phyloP scores from a whole-genome alignment of 23 tunicate species.

The Trididemnum miniatum region DNA sequence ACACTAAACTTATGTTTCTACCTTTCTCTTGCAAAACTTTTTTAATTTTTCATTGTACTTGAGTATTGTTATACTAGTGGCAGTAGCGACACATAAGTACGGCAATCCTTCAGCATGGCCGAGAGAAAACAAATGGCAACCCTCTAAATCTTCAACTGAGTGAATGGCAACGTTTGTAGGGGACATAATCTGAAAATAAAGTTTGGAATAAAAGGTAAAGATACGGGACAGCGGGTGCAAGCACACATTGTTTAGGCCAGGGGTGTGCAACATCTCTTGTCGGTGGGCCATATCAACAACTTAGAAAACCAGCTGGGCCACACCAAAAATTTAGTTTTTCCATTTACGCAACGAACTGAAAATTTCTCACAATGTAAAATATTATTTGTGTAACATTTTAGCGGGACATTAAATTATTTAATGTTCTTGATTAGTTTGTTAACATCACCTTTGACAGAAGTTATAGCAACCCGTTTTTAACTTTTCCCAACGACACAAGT shows the following conservation, averaged over 20 bases:
- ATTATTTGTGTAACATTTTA: no score
- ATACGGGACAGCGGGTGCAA: no score
- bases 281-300: no score
- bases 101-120: slow-evolving; percentile 64
- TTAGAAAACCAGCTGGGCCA: no score
- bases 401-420: neutral
- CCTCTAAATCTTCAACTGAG: slow-evolving; percentile 39
- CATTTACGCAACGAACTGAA: no score
- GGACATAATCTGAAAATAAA: neutral
- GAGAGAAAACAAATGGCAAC: slow-evolving; percentile 71
- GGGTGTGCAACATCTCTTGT: no score
- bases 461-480: no score
- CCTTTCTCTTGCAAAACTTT: slow-evolving; percentile 66
- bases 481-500: no score
- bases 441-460: neutral
- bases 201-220: neutral
- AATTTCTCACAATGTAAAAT: no score
- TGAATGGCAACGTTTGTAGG: neutral
- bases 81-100: slow-evolving; percentile 63
- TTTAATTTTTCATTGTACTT: slow-evolving; percentile 55
- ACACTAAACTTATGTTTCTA: neutral
- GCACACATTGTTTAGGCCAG: no score
- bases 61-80: slow-evolving; percentile 42
- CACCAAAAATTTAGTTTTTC: no score
- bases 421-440: no score